Base-by-base conservation (phyloP, 2,888 invertebrate species). In the Kuschelorhynchus macadamiae region DNA sequence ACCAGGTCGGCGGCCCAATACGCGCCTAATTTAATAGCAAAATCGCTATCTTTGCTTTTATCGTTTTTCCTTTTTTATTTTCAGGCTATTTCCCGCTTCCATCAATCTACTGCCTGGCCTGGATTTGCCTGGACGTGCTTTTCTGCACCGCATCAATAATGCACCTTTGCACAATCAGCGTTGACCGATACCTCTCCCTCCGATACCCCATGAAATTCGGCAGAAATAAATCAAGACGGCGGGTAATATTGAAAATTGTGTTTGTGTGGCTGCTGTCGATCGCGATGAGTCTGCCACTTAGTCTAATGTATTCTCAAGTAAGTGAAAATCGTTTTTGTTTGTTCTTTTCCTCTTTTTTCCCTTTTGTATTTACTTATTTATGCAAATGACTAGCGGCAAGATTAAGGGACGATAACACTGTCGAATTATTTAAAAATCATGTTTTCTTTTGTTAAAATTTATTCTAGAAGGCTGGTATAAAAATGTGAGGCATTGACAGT, bases 71-170 rank as follows among this genome's bases (percentile, higher is more conserved):
- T 44, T 18, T 36, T 73, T 78, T 78, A 71, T 72, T 86, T 86
- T 39, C 89, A 94, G 94, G 94, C 49, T 90, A 92, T 80, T 94
- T 94, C 78, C 94, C 94, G 0, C 83, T 94, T 56, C 90, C 93
- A 5, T 90, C 94, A 2, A 90, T 92, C 53, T 94, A 93, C 84
- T 97, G 97, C 82, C 89, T 98, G 74, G 92, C 92, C 56, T 98
- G 97, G 97, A 95, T 97, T 75, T 95, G 95, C 77, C 88, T 97
- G 79, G 98, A 98, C 85, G 97, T 98, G 1, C 86, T 98, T 0
- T 95, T 97, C 81, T 98, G 98, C 84, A 98, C 98, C 0, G 96
- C 97, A 1, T 96, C 96, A 73, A 98, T 98, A 78, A 94, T 98
- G 90, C 98, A 98, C 83, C 87, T 98, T 42, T 97, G 97, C 81